phyloP scores from a whole-genome alignment of 2,113 vertebrate species.

The Actenoides hombroni region DNA sequence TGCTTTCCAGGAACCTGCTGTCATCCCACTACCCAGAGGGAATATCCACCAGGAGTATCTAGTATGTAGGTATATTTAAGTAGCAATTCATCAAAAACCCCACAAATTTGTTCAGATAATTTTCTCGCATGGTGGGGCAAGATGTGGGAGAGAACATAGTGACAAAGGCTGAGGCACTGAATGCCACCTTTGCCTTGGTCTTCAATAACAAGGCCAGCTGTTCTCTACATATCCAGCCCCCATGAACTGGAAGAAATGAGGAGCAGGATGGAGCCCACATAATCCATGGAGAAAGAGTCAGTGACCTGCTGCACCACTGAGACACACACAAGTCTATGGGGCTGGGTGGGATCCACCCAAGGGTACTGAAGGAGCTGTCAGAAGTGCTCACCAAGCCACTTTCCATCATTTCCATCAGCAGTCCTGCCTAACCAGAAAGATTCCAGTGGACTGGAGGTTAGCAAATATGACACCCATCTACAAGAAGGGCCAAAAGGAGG shows the following conservation, averaged over 20 bases:
- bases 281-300: not conserved
- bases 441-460: not conserved
- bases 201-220: not conserved
- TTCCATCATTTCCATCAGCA: not conserved
- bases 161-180: not conserved
- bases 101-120: too few relatives aligned
- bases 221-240: too few relatives aligned
- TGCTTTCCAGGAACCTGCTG: not conserved
- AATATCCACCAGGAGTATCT: not conserved
- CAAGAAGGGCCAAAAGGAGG: not conserved
- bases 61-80: not conserved
- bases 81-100: not conserved
- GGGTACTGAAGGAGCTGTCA: not conserved
- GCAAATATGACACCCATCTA: not conserved
- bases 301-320: not conserved
- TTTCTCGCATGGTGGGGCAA: not conserved
- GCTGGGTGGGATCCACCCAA: too few relatives aligned
- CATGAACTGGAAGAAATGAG: too few relatives aligned
- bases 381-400: not conserved
- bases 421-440: not conserved
- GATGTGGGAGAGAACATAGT: not conserved
- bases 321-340: not conserved
- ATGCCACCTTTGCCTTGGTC: not conserved
- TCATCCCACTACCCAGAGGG: not conserved
- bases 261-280: not conserved